These are phyloP conservation scores for Drosophila niveifrons DNA, from an alignment of 2,888 invertebrate genomes.

Conservation along the genomic window DNA sequence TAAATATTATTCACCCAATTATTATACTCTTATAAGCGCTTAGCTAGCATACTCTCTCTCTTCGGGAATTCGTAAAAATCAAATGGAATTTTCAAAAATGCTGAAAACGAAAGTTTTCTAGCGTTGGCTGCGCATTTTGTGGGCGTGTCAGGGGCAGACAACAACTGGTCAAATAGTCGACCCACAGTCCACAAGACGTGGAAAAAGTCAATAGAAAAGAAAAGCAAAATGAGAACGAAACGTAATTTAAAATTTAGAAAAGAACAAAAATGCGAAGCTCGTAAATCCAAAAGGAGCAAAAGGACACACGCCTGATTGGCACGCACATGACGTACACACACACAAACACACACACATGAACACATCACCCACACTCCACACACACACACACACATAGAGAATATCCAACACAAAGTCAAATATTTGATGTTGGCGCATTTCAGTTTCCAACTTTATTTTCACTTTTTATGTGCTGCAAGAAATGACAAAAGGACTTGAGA, in stretches of 20 bases:
- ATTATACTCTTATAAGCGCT: background rate
- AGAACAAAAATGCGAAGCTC: slow-evolving; percentile 65
- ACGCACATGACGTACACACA: slow-evolving; percentile 61
- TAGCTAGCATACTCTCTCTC: background rate
- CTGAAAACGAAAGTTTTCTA: slow-evolving; percentile 61
- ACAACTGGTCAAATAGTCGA: slow-evolving; percentile 25
- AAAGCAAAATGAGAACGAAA: slow-evolving; percentile 55
- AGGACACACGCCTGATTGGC: slow-evolving; percentile 78
- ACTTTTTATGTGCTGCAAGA: slow-evolving; percentile 18
- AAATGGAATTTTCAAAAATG: slow-evolving; percentile 47
- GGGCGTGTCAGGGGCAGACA: slow-evolving; percentile 29
- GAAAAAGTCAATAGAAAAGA: slow-evolving; percentile 44
- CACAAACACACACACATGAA: slow-evolving; percentile 19
- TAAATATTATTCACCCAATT: background rate
- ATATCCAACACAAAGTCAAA: slow-evolving; percentile 70
- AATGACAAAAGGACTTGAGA: background rate
- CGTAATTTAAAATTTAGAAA: slow-evolving; percentile 78
- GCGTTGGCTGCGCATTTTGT: background rate
- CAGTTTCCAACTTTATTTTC: slow-evolving; percentile 70
- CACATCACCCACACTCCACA: slow-evolving; percentile 19
- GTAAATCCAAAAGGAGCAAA: slow-evolving; percentile 58
- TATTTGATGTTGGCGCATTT: slow-evolving; percentile 77
- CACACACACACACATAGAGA: slow-evolving; percentile 23
- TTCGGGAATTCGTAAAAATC: slow-evolving; percentile 38
- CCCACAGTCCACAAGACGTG: slow-evolving; percentile 2